These are phyloP conservation scores for Temnothorax ravouxi DNA, from an alignment of 2,888 invertebrate species.

Conservation along the genomic window DNA sequence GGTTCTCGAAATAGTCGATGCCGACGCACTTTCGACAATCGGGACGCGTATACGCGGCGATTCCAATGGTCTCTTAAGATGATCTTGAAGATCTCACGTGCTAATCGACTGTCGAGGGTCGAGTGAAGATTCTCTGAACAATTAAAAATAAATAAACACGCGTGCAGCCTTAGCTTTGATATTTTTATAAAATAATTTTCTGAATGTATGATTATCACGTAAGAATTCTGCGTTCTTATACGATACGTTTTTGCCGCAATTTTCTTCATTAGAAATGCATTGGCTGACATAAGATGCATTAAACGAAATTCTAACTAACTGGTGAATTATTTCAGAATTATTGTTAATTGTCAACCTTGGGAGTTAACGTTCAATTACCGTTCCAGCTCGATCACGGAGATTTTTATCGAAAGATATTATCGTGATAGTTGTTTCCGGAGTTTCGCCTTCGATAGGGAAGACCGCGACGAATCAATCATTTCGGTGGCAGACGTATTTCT, in stretches of 20 bases:
- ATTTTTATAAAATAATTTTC: neutral
- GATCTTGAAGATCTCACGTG: conserved; percentile 9
- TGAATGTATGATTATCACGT: neutral
- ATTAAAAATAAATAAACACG: conserved; percentile 2
- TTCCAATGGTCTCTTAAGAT: conserved; percentile 29
- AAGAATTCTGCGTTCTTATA: neutral
- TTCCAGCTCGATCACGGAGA: conserved; percentile 34
- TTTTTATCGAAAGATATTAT: conserved; percentile 16
- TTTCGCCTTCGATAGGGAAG: conserved; percentile 40
- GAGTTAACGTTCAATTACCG: conserved; percentile 10
- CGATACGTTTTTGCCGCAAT: neutral
- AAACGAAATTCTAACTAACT: neutral
- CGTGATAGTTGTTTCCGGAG: conserved; percentile 50
- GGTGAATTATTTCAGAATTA: conserved; percentile 9
- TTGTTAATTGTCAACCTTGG: neutral
- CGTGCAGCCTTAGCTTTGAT: neutral
- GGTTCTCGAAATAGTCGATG: conserved; percentile 63
- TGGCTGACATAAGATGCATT: neutral
- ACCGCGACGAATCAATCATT: conserved; percentile 72
- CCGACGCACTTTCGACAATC: conserved; percentile 47
- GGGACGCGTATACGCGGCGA: conserved; percentile 30
- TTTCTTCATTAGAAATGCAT: neutral
- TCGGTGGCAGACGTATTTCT: conserved; percentile 67
- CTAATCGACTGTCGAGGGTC: conserved; percentile 21
- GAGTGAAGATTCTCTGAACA: neutral